phyloP scores from a whole-genome alignment of 2,113 vertebrate species.

The Pimephales promelas region DNA sequence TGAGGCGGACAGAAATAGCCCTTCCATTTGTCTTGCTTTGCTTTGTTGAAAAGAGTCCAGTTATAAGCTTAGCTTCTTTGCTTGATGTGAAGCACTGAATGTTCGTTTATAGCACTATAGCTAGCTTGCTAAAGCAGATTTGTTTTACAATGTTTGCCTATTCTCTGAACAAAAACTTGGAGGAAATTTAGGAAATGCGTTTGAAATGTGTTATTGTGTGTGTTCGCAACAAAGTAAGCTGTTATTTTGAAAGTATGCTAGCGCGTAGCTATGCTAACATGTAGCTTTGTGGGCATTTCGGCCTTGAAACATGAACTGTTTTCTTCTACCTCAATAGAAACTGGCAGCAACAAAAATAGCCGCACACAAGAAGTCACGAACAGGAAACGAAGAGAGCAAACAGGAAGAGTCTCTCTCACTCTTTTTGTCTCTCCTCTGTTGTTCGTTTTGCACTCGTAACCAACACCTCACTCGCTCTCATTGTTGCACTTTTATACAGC shows the following conservation, averaged over 20 bases:
- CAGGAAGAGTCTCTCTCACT: constrained; percentile 48
- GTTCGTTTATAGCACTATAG: not conserved
- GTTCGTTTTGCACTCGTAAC: constrained; percentile 1
- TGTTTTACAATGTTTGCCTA: not conserved
- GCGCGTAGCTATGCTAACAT: not conserved
- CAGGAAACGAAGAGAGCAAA: constrained; percentile 56
- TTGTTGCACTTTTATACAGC: constrained; percentile 1
- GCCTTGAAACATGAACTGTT: not conserved
- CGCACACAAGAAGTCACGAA: constrained; percentile 42
- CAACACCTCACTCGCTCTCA: constrained; percentile 2
- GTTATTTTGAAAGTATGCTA: not conserved
- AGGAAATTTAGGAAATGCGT: not conserved
- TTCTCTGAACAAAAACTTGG: not conserved
- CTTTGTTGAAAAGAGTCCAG: not conserved
- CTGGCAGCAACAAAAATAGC: constrained; percentile 48
- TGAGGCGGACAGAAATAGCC: constrained; percentile 9
- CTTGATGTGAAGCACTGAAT: not conserved
- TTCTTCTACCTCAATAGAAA: constrained; percentile 38
- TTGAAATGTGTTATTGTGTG: not conserved
- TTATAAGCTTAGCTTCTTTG: not conserved
- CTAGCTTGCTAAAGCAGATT: not conserved
- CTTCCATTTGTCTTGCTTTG: not conserved
- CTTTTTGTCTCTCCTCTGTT: constrained; percentile 26
- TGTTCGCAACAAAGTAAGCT: not conserved
- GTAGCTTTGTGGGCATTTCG: not conserved